Percentiles rank a stretch among this genome's conserved stretches.
phyloP scores from a whole-genome alignment of 1,140 invertebrate species.

The Zaprionus vittiger region DNA sequence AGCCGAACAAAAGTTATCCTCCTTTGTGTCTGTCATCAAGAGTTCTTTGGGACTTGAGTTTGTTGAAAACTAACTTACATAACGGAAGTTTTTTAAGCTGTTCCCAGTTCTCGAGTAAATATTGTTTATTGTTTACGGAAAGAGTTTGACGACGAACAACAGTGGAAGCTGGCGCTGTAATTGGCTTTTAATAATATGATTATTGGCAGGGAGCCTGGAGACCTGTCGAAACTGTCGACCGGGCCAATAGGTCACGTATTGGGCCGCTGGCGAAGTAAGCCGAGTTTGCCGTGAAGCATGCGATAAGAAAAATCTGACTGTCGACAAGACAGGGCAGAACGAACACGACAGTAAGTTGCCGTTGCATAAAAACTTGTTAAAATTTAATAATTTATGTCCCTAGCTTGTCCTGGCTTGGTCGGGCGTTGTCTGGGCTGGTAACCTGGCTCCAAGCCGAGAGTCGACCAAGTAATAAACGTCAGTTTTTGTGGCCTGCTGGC shows the following conservation, averaged over 20 bases:
- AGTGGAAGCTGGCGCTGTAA: slow-evolving; percentile 5
- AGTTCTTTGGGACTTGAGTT: slow-evolving; percentile 15
- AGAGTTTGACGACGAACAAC: neutral
- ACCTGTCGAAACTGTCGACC: slow-evolving; percentile 16
- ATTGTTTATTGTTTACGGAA: neutral
- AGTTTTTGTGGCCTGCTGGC: slow-evolving; percentile 55
- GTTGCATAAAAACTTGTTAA: slow-evolving; percentile 80
- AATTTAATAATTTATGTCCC: slow-evolving; percentile 82
- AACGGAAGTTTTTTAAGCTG: slow-evolving; percentile 26
- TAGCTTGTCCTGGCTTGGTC: slow-evolving; percentile 38
- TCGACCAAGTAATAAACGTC: slow-evolving; percentile 71
- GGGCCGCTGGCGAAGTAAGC: slow-evolving; percentile 66
- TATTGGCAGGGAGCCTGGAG: slow-evolving; percentile 59
- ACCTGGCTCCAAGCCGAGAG: slow-evolving; percentile 16
- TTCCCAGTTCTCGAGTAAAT: slow-evolving; percentile 11
- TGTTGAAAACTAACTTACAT: slow-evolving; percentile 15
- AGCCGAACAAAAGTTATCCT: slow-evolving; percentile 17
- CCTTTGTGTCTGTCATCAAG: neutral
- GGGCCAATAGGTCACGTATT: slow-evolving; percentile 57
- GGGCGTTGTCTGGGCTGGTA: neutral
- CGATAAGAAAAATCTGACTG: slow-evolving; percentile 26
- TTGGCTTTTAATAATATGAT: slow-evolving; percentile 70
- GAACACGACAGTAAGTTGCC: slow-evolving; percentile 58
- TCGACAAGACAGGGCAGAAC: slow-evolving; percentile 43
- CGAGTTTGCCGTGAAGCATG: slow-evolving; percentile 48